A percentile compares a stretch with the other conserved stretches of the same genome.
phyloP scores from a whole-genome alignment of 1,140 invertebrate species.

The Aphelenchoides avenae region DNA sequence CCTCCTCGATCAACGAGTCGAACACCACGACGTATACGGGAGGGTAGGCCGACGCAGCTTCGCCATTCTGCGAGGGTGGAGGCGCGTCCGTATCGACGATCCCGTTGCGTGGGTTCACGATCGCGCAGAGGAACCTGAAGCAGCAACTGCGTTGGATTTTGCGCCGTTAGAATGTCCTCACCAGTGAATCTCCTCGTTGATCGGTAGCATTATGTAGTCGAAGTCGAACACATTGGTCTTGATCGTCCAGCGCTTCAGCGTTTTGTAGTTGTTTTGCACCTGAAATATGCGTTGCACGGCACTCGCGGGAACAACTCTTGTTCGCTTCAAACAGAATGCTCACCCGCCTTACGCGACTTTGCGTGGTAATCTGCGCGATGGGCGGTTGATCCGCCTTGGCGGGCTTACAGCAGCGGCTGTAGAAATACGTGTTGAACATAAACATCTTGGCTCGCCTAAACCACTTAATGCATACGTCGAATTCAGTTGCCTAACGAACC shows the following conservation, averaged over 20 bases:
- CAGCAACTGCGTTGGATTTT: too few species aligned
- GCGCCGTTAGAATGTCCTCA: conserved; percentile 14
- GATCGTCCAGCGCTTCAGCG: conserved; percentile 78
- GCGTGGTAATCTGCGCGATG: conserved; percentile 8
- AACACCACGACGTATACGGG: conserved; percentile 16
- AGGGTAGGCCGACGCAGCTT: neutral
- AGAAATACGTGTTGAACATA: conserved; percentile 44
- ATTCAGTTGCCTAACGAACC: conserved; percentile 20
- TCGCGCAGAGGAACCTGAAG: too few species aligned
- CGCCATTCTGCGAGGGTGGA: neutral
- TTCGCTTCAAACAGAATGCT: neutral
- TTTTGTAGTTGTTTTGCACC: conserved; percentile 65
- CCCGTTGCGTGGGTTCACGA: neutral
- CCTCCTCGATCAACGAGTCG: conserved; percentile 39
- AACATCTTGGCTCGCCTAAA: conserved; percentile 34
- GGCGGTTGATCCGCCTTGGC: conserved; percentile 15
- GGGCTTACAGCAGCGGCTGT: conserved; percentile 63
- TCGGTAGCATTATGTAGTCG: conserved; percentile 92
- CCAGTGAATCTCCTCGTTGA: conserved; percentile 94
- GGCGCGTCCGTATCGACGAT: neutral
- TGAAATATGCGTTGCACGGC: conserved; percentile 14
- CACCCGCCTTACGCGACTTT: conserved; percentile 15
- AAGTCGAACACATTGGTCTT: conserved; percentile 92
- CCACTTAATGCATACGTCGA: neutral
- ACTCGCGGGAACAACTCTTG: neutral